Base-by-base conservation (phyloP, 2,113 vertebrate genomes). In the Corapipo altera region DNA sequence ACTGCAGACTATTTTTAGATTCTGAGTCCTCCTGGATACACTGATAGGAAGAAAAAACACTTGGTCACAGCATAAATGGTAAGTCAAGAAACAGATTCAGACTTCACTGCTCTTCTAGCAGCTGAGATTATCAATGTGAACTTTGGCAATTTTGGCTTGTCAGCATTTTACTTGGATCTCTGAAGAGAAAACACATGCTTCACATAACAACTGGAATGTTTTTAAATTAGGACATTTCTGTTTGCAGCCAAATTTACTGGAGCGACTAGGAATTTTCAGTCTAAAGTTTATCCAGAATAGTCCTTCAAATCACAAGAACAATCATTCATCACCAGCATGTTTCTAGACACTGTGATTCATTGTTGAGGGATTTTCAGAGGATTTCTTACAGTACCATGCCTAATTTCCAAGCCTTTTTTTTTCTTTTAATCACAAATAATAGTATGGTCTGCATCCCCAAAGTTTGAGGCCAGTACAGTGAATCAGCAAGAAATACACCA, bases 101-200 rank as follows among this genome's bases (percentile, higher is more conserved):
- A 72, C 54, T 65, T 49, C 41, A 46, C 32, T 73, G 67, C 41
- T 90, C 85, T 85, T 70, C 18, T 11, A 90, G 58, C 54, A 80
- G 71, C 74, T 70, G 58, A 90, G 78, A 85, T 85, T 83, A 94
- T 54, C 0, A 0, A 91, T 4, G 5, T 52, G 65, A 94, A 82
- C 70, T 82, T 89, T 8, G 23, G 67, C 17, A 64, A 51, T 79
- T 88, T 85, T 35, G 70, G 48, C 41, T 79, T 79, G 81, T 85
- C 70, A 82, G 96, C 94, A 33, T 32, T 93, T 90, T 62, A 73
- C 62, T 70, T 73, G 67, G 74, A 79, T 72, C 61, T 88, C 71
- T 82, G 74, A 89, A 91, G 87, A 86, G 69, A 92, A 82, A 94
- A 91, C 66, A 89, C 62, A 95, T 58, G 90, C 90, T 96, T 93